Conservation (phyloP, 2,113 vertebrate species). For the Rhabdomys dilectus region DNA sequence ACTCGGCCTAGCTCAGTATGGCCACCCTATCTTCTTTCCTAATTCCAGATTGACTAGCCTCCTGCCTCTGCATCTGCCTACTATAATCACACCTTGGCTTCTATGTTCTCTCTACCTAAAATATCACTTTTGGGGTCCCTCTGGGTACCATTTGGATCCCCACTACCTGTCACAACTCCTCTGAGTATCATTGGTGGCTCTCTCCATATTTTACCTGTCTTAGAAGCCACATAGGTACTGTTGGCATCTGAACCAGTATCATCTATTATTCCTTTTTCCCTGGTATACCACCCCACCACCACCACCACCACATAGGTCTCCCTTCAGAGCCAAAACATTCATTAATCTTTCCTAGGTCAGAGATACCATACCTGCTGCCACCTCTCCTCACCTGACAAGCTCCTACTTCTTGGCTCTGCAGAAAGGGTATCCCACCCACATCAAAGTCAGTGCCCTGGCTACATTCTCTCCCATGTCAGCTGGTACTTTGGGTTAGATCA, state of each 20-base stretch:
- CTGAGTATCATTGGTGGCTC: background rate
- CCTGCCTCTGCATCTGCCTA: no score
- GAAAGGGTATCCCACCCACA: background rate
- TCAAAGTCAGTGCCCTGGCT: no score
- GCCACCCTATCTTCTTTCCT: background rate
- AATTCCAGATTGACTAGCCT: background rate
- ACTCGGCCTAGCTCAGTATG: rapidly evolving
- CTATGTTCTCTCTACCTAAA: background rate
- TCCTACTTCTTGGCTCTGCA: background rate
- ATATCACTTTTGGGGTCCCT: background rate
- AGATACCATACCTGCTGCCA: background rate
- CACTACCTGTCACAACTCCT: background rate
- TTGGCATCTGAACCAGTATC: background rate
- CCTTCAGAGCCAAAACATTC: background rate
- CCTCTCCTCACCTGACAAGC: background rate
- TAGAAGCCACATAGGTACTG: rapidly evolving
- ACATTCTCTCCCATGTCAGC: background rate
- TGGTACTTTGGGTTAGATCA: background rate
- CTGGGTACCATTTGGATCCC: background rate
- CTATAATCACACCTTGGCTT: background rate
- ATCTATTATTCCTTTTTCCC: background rate
- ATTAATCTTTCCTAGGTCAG: background rate
- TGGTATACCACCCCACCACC: background rate
- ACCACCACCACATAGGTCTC: rapidly evolving
- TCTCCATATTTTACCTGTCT: background rate